Evolutionary conservation across 2,113 vertebrate genomes (phyloP).

Genomic region (Hypocryptadius cinnamomeus): DNA sequence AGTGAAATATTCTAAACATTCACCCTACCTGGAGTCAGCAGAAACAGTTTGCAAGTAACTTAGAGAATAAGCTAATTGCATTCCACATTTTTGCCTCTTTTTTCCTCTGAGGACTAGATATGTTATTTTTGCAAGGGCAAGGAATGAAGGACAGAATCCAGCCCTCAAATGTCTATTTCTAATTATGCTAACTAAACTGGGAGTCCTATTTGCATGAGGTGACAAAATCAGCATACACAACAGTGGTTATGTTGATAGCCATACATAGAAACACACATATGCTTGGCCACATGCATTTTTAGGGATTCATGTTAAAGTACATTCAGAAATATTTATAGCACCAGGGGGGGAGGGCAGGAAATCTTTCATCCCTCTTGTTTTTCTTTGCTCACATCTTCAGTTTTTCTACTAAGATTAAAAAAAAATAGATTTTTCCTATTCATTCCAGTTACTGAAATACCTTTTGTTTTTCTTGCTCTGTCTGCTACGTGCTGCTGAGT

Average conservation of each 20-base stretch:
- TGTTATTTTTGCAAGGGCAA: slow-evolving; percentile 2
- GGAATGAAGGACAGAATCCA: neutral
- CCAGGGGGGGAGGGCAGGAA: no score
- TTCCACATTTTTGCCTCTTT: neutral
- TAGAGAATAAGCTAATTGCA: neutral
- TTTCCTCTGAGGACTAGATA: neutral
- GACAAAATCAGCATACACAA: slow-evolving; percentile 23
- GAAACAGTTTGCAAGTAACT: neutral
- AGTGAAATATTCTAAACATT: neutral
- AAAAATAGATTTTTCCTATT: neutral
- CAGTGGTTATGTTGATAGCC: neutral
- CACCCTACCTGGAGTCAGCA: neutral
- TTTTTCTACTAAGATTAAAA: neutral
- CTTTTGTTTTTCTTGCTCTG: neutral
- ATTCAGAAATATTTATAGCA: neutral
- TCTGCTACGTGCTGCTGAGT: neutral
- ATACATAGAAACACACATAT: slow-evolving; percentile 2
- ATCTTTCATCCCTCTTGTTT: neutral
- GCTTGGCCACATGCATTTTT: neutral
- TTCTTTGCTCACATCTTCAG: neutral
- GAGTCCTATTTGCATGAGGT: slow-evolving; percentile 26
- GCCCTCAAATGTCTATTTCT: neutral
- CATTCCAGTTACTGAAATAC: neutral
- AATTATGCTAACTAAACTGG: slow-evolving; percentile 14
- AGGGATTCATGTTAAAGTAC: neutral